Evolutionary conservation across 2,888 invertebrate genomes (phyloP), one percentile per base, ranked within the genome.

Genomic region (Spodoptera littoralis): DNA sequence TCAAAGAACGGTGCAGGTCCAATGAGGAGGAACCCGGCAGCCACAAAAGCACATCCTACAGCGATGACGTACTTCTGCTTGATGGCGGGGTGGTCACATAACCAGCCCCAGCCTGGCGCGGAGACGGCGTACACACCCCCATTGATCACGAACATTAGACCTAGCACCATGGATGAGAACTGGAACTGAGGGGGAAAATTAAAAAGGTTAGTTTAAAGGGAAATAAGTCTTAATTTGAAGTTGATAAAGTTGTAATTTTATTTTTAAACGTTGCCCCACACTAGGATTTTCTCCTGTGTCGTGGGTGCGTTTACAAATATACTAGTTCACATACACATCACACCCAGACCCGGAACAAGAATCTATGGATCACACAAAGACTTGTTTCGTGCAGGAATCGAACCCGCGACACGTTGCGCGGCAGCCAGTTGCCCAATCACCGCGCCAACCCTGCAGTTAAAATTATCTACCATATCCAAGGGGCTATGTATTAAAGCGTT

Each of bases 101-200:
- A 83, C 96, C 96, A 97, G 30, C 98, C 98, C 96, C 97, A 98
- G 3, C 91, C 92, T 0, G 98, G 98, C 0, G 98, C 97, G 0
- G 97, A 96, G 0, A 96, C 59, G 0, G 98, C 98, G 88, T 98
- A 98, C 11, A 96, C 95, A 0, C 97, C 97, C 3, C 98, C 98
- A 85, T 97, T 98, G 76, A 98, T 97, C 48, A 98, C 96, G 84
- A 98, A 98, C 96, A 98, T 97, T 55, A 97, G 88, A 0, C 98
- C 98, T 72, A 97, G 90, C 11, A 97, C 86, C 50, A 97, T 95
- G 0, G 97, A 97, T 0, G 96, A 95, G 65, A 98, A 92, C 2
- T 95, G 77, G 84, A 97, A 97, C 95, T 96, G 91, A 18, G n/a
- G 11, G 1, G 4, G 3, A n/a, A 43, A 46, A 36, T 5, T 0